Evolutionary conservation across 2,797 vertebrate genomes (phyloP), one percentile per base, ranked within the genome.

Genomic region (Mormyrus proboscirostris): DNA sequence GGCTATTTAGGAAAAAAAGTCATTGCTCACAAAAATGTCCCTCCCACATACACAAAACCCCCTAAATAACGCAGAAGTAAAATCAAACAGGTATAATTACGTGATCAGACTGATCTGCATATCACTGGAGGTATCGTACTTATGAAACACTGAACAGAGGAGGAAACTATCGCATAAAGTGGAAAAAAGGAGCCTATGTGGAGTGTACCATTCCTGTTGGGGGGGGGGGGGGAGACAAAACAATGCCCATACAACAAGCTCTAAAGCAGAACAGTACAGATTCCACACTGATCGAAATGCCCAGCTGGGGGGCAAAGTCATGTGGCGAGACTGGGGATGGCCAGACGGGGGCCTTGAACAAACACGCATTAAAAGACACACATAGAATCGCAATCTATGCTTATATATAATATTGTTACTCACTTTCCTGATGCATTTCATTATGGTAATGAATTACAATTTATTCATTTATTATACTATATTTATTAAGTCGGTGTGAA

Each of bases 281-380:
- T 25, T 62, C 62, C 10, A 29, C 8, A 29, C 59, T 65, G 25
- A 14, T 12, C 62, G 10, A 65, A 25, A 89, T 90, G 53, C 59
- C 88, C 89, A 86, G 57, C 19, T 22, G n/a, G n/a, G 86, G 41
- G 59, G 49, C 86, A 88, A 88, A 88, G 91, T 89, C 86, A 76
- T 19, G 44, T 87, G 69, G 87, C 89, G 86, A 90, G 89, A 89
- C 90, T 90, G 88, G 87, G 55, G 4, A 38, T 3, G 5, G 50
- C 53, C 69, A 5, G 55, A 49, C 33, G 82, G 44, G 16, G 25
- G 89, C 85, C 9, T 53, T 25, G 59, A 83, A 82, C 49, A 83
- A 55, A 50, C 88, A 86, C 19, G 91, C 51, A 44, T 57, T 49
- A 47, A 29, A 49, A 22, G 19, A 62, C 85, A 38, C 41, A 83